Base-by-base conservation (phyloP, 2,888 invertebrate genomes). In the Megastigmus dorsalis region DNA sequence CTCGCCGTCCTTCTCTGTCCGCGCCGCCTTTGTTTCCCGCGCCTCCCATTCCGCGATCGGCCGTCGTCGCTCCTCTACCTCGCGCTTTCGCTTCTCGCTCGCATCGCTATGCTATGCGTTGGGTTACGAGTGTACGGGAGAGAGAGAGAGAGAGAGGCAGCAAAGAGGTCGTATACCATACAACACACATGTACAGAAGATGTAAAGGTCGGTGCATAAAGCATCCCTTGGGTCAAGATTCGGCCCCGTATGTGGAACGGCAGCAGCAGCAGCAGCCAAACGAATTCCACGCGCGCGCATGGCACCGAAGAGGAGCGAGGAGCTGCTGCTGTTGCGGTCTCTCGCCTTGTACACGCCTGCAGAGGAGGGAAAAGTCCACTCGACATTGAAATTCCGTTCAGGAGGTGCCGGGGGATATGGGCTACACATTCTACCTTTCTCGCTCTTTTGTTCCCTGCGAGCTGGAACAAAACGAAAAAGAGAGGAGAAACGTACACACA, bases 71-170 rank as follows among this genome's bases (percentile, higher is more conserved):
- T 18, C 23, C 45, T 26, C 36, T 18, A 41, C 43, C 7, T 3
- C 18, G 30, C 9, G 15, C 41, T 36, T 26, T 18, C 38, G n/a
- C 62, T 33, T 48, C 57, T 68, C 75, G 77, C 75, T 77, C 79
- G 80, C 83, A 84, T 85, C 82, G 84, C 83, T 84, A 85, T 82
- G 84, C 83, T 84, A 85, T 85, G 84, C 84, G 79, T 79, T 79
- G 78, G 79, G 79, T 66, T 67, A n/a, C n/a, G n/a, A n/a, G n/a
- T n/a, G n/a, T n/a, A n/a, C n/a, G n/a, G n/a, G n/a, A n/a, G n/a
- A n/a, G n/a, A n/a, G n/a, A n/a, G n/a, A n/a, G n/a, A n/a, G 78
- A 78, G 79, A 26, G 65, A 23, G 65, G 10, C 23, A 43, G n/a
- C n/a, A n/a, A n/a, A 18, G 79, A 82, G 82, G 82, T 84, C 83